Evolutionary conservation across 2,888 invertebrate species (phyloP).

Genomic region (Apodemia hepburni): DNA sequence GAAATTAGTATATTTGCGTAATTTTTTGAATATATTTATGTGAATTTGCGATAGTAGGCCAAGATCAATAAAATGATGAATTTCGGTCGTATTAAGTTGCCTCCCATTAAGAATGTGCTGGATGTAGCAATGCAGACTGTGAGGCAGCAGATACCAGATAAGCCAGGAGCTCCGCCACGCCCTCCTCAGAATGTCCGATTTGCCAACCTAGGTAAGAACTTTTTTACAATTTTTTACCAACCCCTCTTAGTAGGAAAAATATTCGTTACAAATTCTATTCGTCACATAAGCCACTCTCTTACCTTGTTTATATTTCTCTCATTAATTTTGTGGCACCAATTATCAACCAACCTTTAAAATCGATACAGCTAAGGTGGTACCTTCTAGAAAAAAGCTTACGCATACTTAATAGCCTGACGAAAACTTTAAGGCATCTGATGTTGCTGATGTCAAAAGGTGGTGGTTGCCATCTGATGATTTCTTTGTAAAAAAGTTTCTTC

Average conservation of each 20-base stretch:
- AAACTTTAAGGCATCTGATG: too few relatives aligned
- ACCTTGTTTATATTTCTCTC: too few relatives aligned
- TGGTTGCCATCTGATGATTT: too few relatives aligned
- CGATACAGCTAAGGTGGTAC: too few relatives aligned
- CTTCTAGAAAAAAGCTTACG: too few relatives aligned
- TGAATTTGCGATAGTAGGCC: constrained; percentile 23
- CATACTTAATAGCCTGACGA: too few relatives aligned
- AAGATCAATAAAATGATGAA: constrained; percentile 47
- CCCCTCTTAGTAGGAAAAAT: not conserved
- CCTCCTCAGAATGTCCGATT: constrained; percentile 77
- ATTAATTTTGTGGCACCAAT: too few relatives aligned
- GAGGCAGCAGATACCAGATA: constrained; percentile 88
- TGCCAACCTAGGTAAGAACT: constrained; percentile 67
- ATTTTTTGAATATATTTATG: constrained; percentile 36
- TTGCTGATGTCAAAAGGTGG: too few relatives aligned
- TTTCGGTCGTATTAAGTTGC: constrained; percentile 82
- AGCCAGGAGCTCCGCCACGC: constrained; percentile 69
- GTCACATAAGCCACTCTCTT: too few relatives aligned
- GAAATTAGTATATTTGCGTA: constrained; percentile 33
- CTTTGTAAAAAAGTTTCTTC: too few relatives aligned
- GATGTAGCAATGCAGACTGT: constrained; percentile 92
- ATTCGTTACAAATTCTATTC: too few relatives aligned
- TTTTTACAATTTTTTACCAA: not conserved
- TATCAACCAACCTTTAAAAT: too few relatives aligned
- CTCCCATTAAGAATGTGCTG: constrained; percentile 87